These are phyloP conservation scores for Pseudorhombus dupliciocellatus DNA, from an alignment of 2,113 vertebrate genomes.

Conservation along the genomic window DNA sequence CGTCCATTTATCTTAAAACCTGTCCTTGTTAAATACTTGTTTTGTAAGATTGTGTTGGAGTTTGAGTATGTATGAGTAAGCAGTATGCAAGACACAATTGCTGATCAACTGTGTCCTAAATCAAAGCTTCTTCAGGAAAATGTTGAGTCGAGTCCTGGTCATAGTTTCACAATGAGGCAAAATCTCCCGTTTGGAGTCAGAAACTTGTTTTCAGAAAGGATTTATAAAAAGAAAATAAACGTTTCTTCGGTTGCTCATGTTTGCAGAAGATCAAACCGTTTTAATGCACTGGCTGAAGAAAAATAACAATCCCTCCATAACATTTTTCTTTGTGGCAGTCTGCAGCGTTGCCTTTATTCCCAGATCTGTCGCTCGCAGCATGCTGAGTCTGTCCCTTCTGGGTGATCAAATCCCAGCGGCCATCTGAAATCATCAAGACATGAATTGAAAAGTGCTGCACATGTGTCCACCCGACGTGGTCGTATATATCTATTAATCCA, in stretches of 20 bases:
- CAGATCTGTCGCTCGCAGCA: neutral
- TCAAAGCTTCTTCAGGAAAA: slow-evolving; percentile 12
- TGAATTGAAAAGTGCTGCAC: slow-evolving; percentile 4
- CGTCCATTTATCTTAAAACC: neutral
- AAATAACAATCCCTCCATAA: neutral
- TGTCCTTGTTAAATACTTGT: neutral
- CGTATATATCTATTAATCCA: neutral
- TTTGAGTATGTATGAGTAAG: neutral
- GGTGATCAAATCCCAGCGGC: slow-evolving; percentile 25
- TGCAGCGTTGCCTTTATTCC: neutral
- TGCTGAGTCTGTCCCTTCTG: neutral
- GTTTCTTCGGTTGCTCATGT: neutral
- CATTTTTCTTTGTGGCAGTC: neutral
- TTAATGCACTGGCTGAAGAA: neutral
- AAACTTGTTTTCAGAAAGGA: slow-evolving; percentile 1
- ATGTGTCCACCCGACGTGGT: neutral
- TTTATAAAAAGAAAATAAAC: neutral
- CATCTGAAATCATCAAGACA: slow-evolving; percentile 12
- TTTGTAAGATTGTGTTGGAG: neutral
- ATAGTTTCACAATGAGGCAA: slow-evolving; percentile 16
- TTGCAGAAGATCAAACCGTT: neutral
- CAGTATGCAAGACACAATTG: neutral
- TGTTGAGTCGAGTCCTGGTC: slow-evolving; percentile 22
- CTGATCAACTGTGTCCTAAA: neutral
- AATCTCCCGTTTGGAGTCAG: slow-evolving; percentile 5